Percentiles rank a stretch among this genome's conserved stretches.
Evolutionary conservation across 2,888 invertebrate genomes (phyloP).

Genomic region (Bellardia pandia): DNA sequence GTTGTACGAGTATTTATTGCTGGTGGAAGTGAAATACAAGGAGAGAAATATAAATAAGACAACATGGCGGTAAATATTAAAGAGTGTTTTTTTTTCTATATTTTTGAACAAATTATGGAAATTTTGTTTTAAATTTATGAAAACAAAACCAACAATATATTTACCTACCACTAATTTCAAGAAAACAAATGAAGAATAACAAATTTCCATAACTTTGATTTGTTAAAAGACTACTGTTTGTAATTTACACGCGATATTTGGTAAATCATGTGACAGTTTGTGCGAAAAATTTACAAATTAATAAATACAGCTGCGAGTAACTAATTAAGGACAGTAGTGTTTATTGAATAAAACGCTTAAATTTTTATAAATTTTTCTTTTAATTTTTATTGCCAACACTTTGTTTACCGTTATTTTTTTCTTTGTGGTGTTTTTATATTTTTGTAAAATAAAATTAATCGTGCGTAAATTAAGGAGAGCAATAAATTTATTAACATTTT

Average conservation of each 20-base stretch:
- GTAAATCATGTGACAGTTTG: not conserved
- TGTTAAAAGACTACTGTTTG: conserved; percentile 57
- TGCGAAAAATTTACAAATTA: not conserved
- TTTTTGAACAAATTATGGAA: conserved; percentile 56
- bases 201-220: conserved; percentile 56
- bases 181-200: not conserved
- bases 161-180: conserved; percentile 18
- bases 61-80: conserved; percentile 61
- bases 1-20: conserved; percentile 1
- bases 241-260: not conserved
- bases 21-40: conserved; percentile 55
- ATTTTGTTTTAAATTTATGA: conserved; percentile 51
- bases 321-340: too few species aligned
- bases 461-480: too few species aligned
- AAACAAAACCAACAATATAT: conserved; percentile 21
- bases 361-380: too few species aligned
- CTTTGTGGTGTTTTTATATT: too few species aligned
- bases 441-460: too few species aligned
- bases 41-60: conserved; percentile 62
- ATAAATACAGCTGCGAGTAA: too few species aligned
- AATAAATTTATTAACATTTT: too few species aligned
- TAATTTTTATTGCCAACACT: too few species aligned
- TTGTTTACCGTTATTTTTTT: too few species aligned
- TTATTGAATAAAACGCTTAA: too few species aligned
- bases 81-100: conserved; percentile 24